Evolutionary conservation across 2,113 vertebrate genomes (phyloP).

Genomic region (Baryphthengus martii): DNA sequence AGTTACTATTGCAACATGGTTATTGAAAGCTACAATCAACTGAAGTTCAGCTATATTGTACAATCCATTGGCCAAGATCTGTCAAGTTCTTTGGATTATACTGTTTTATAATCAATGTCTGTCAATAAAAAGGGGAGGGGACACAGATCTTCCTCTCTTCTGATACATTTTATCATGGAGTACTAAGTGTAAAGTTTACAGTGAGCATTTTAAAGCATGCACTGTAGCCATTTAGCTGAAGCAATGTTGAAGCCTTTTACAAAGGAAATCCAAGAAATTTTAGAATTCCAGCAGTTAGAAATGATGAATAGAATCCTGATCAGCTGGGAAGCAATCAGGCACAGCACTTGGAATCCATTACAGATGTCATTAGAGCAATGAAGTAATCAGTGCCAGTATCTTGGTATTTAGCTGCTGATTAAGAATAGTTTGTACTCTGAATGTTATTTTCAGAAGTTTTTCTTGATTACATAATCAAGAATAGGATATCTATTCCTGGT

Average conservation of each 20-base stretch:
- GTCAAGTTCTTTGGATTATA: background rate
- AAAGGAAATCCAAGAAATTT: constrained; percentile 6
- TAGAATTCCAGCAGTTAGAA: constrained; percentile 46
- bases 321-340: constrained; percentile 65
- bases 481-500: constrained; percentile 30
- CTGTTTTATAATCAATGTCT: background rate
- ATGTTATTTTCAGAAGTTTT: constrained; percentile 59
- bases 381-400: constrained; percentile 65
- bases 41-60: background rate
- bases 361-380: constrained; percentile 42
- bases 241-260: background rate
- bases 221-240: background rate
- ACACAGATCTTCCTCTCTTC: background rate
- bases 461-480: constrained; percentile 69
- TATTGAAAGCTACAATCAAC: background rate
- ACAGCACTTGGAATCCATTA: constrained; percentile 58
- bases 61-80: background rate
- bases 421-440: constrained; percentile 65
- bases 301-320: constrained; percentile 24
- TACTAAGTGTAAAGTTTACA: background rate
- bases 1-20: background rate
- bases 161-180: background rate
- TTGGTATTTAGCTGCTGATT: constrained; percentile 70
- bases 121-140: background rate
- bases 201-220: background rate